Conservation (phyloP, 2,888 invertebrate species). For the Byasa hedistus region DNA sequence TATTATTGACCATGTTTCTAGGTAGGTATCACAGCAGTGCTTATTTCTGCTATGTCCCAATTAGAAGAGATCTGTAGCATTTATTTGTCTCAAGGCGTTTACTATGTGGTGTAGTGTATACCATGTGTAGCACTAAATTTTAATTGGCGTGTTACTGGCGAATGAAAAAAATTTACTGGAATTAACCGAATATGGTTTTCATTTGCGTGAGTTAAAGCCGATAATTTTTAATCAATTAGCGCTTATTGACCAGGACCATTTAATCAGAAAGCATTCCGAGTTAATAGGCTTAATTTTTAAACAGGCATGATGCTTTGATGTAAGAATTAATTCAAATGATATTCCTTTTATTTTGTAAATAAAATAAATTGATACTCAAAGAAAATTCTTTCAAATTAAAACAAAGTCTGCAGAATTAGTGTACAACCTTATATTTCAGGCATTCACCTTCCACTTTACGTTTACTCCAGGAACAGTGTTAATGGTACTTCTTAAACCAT, state of each 20-base stretch:
- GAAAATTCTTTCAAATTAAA: too few species aligned
- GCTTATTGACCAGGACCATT: conserved; percentile 1
- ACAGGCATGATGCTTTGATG: not conserved
- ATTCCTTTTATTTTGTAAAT: not conserved
- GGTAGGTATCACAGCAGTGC: too few species aligned
- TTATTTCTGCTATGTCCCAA: too few species aligned
- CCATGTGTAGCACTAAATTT: too few species aligned
- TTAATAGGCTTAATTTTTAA: conserved; percentile 2
- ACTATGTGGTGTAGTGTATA: too few species aligned
- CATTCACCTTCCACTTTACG: not conserved
- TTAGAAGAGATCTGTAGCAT: too few species aligned
- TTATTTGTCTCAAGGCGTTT: too few species aligned
- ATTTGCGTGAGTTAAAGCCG: not conserved
- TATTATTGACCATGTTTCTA: too few species aligned
- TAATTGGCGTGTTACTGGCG: not conserved
- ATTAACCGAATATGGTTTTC: not conserved
- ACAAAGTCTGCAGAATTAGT: not conserved
- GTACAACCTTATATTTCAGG: not conserved
- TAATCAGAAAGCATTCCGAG: not conserved
- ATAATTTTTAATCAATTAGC: conserved; percentile 3
- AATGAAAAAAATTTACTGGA: not conserved
- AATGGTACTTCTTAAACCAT: not conserved
- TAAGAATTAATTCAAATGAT: not conserved
- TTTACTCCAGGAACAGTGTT: not conserved
- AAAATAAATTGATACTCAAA: not conserved